phyloP scores from a whole-genome alignment of 64 coral and sea anemone species.

The Anthopleura sola region DNA sequence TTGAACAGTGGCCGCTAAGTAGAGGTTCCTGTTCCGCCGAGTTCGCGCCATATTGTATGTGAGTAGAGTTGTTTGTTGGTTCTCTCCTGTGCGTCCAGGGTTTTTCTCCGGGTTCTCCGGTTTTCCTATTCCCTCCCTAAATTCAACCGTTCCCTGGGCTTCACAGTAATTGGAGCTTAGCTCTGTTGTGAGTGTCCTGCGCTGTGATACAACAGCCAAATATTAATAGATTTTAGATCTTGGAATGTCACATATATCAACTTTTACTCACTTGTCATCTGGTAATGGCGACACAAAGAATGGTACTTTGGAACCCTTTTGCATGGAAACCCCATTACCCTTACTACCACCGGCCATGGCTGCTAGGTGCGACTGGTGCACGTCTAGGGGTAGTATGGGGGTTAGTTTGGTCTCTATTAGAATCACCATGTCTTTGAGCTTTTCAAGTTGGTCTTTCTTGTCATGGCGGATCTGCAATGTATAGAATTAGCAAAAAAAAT shows the following conservation, averaged over 20 bases:
- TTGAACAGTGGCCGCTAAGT: too few species aligned
- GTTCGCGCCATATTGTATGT: too few species aligned
- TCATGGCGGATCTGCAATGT: slow-evolving; percentile 82
- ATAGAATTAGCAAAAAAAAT: neutral
- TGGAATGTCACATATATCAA: neutral
- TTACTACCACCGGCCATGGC: slow-evolving; percentile 75
- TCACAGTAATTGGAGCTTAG: too few species aligned
- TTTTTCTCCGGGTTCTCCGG: too few species aligned
- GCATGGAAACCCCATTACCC: slow-evolving; percentile 33
- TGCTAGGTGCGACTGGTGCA: slow-evolving; percentile 64
- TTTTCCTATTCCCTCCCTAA: too few species aligned
- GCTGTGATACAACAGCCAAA: too few species aligned
- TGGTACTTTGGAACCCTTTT: slow-evolving; percentile 39
- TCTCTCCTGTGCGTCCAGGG: too few species aligned
- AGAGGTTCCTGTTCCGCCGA: too few species aligned
- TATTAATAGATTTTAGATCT: too few species aligned
- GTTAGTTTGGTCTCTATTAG: slow-evolving; percentile 81
- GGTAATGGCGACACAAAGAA: slow-evolving; percentile 74
- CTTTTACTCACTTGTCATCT: slow-evolving; percentile 58
- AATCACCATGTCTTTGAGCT: slow-evolving; percentile 67
- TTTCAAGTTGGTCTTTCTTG: slow-evolving; percentile 90
- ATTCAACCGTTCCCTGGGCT: too few species aligned
- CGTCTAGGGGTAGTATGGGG: slow-evolving; percentile 60
- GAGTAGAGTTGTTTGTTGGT: too few species aligned
- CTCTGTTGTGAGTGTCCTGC: too few species aligned